Evolutionary conservation across 2,113 vertebrate genomes (phyloP).

Genomic region (Oplegnathus fasciatus): DNA sequence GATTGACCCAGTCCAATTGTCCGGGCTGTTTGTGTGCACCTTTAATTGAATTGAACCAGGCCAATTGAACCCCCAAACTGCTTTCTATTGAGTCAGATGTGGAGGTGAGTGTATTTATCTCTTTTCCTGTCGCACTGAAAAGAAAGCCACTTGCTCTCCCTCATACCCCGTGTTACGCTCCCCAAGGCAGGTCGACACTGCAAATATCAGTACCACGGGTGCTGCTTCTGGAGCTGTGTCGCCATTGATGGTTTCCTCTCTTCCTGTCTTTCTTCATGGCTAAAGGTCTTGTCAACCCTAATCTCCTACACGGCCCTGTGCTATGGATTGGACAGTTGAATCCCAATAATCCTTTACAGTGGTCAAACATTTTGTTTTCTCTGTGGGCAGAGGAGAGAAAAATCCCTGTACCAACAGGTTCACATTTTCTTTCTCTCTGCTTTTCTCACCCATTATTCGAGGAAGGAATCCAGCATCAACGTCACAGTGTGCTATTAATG

Average conservation of each 20-base stretch:
- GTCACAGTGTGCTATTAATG: conserved; percentile 78
- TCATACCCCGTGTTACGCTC: not conserved
- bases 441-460: conserved; percentile 54
- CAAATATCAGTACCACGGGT: conserved; percentile 46
- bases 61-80: conserved; percentile 67
- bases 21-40: conserved; percentile 65
- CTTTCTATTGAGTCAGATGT: conserved; percentile 70
- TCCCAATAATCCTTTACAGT: conserved; percentile 6
- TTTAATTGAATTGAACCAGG: conserved; percentile 75
- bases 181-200: conserved; percentile 1
- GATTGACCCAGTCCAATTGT: conserved; percentile 65
- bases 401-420: conserved; percentile 34
- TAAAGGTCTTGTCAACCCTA: conserved; percentile 57
- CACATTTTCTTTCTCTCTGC: conserved; percentile 35
- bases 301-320: conserved; percentile 20
- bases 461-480: conserved; percentile 62
- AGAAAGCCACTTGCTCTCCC: conserved; percentile 38
- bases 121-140: conserved; percentile 26
- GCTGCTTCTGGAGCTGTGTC: conserved; percentile 11
- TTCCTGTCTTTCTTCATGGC: conserved; percentile 35
- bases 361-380: conserved; percentile 50
- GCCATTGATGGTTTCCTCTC: conserved; percentile 34
- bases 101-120: conserved; percentile 61
- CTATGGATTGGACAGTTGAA: conserved; percentile 32
- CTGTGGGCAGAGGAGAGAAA: conserved; percentile 19